Base-by-base conservation (phyloP, 2,113 vertebrate species). In the Erythrolamprus reginae region DNA sequence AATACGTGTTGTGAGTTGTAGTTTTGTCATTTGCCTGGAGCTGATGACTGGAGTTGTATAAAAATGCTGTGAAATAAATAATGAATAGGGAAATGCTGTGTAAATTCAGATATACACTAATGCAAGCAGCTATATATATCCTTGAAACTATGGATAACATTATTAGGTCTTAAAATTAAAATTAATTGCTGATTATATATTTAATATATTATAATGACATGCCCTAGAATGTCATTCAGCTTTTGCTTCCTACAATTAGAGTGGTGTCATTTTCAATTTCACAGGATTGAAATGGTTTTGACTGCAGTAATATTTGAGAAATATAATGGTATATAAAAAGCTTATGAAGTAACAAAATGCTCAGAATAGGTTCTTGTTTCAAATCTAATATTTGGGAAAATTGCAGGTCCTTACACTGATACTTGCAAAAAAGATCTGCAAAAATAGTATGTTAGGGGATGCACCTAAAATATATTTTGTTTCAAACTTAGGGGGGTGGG, bases 261-360 rank as follows among this genome's bases (percentile, higher is more conserved):
- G 55, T 4, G 1, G 1, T 93, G 7, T 52, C 61, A 88, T 82
- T 53, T 61, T n/a, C 17, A 89, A 24, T 47, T 86, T 94, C 42
- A 82, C 0, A 91, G 89, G 9, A 84, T 47, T 91, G 77, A 45
- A 82, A 50, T 77, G 6, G 55, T 88, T 10, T 1, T 89, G 53
- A 1, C 42, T 47, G 8, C 47, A 82, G 10, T 65, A 55, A 88
- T 23, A 42, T 56, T 52, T 90, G 9, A n/a, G 24, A 70, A 33
- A 86, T 82, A 19, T 24, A 82, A 87, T 90, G 61, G 61, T 87
- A 82, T 38, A 87, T 56, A 82, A 87, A 70, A 90, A 70, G 42
- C 10, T 82, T 87, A 87, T 45, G 19, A 87, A 88, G 24, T 88
- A 91, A 87, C 42, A 88, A 56, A 52, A 56, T 88, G 42, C 48